Evolutionary conservation across 2,113 vertebrate species (phyloP), one percentile per base, ranked within the genome.

Genomic region (Anser brachyrhynchus): DNA sequence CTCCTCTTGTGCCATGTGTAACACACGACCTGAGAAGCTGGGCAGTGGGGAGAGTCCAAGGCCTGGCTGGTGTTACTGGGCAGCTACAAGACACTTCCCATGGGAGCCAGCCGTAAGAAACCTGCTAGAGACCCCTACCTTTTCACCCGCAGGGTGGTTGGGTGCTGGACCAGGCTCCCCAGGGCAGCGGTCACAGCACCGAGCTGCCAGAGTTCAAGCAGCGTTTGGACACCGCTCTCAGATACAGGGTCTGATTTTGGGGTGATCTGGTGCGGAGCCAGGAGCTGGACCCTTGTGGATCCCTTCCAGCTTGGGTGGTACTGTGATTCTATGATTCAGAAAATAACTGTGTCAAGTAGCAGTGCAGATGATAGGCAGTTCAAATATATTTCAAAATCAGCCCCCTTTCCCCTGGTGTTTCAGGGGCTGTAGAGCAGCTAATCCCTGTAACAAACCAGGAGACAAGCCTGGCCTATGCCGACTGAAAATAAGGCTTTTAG

Each of bases 1-100:
- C 46, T 37, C 46, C 28, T 11, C n/a, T 26, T n/a, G 46, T 37
- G 77, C 13, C 57, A n/a, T 1, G 0, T 22, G 57, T 33, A 65
- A 25, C 59, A 51, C 44, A 10, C 62, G 21, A 62, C 37, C 0
- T 0, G 33, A 35, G 29, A 18, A 66, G 43, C 2, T 1, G 3
- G 12, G 22, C 46, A 31, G 67, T 0, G 2, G 71, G 21, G 23
- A 16, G 6, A 76, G 43, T 13, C 58, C 37, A 33, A 18, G 44
- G 44, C 35, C 39, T 0, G 0, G 33, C 43, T 59, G 74, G 19
- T 10, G 11, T 44, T 85, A 62, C 51, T 29, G 79, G 75, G 54
- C 65, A 37, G 35, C 58, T 37, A 71, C 33, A 29, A 12, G 61
- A 88, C 44, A 6, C 84, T 66, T 85, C 18, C 71, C 51, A 43